Evolutionary conservation across 2,797 vertebrate genomes (phyloP).

Genomic region (Lepus townsendii): DNA sequence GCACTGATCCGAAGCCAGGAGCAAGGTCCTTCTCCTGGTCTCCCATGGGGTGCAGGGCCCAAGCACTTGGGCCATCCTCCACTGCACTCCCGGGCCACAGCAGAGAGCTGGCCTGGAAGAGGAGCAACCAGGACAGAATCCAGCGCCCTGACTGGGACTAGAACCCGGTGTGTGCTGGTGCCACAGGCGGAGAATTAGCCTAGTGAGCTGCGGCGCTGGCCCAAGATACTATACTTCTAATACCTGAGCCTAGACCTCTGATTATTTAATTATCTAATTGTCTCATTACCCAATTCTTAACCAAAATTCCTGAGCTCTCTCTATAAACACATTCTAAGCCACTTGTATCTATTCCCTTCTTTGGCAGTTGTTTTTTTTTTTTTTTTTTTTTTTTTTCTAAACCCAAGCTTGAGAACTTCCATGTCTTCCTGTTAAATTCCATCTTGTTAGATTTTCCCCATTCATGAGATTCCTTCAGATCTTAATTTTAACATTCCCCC

Average conservation of each 20-base stretch:
- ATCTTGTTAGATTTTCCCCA: constrained; percentile 4
- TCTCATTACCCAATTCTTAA: background rate
- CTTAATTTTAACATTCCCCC: background rate
- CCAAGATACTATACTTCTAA: background rate
- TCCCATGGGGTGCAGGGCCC: no score
- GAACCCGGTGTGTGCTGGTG: no score
- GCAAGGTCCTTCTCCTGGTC: no score
- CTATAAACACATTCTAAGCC: constrained; percentile 48
- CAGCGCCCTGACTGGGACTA: no score
- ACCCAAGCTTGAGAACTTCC: constrained; percentile 26
- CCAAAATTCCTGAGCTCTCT: background rate
- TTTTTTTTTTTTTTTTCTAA: background rate
- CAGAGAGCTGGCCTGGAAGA: no score
- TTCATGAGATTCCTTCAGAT: constrained; percentile 26
- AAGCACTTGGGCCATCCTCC: no score
- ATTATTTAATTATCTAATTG: background rate
- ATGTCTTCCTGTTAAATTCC: constrained; percentile 43
- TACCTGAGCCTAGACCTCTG: background rate
- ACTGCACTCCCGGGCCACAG: no score
- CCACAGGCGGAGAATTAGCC: no score
- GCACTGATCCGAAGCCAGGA: no score
- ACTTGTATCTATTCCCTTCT: background rate
- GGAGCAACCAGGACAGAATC: no score
- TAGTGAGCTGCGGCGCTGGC: background rate
- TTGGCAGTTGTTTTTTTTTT: background rate